Evolutionary conservation across 2,113 vertebrate species (phyloP), one percentile per base, ranked within the genome.

Genomic region (Pleuronectes platessa): DNA sequence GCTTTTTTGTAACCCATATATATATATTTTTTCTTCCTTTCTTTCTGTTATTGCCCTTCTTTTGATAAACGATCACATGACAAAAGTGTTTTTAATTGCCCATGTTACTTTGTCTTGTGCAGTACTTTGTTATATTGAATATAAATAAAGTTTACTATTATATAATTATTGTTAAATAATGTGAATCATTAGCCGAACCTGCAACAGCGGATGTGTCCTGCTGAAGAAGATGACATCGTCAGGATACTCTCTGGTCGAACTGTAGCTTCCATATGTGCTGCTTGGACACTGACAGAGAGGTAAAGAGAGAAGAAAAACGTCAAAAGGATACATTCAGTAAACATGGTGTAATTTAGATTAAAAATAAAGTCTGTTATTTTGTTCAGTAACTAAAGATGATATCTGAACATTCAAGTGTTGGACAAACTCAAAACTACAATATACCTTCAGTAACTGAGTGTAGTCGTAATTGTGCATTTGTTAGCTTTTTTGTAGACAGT

Each of bases 201-300:
- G 90, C 76, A 95, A 86, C 70, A 95, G 92, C 0, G 94, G 94
- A 82, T 95, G 95, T 68, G 94, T 95, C 55, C 95, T 90, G 86
- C 94, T 95, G 77, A 95, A 95, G 92, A 95, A 95, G 88, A 95
- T 95, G 79, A 95, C 95, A 4, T 95, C 94, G 13, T 95, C 94
- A 0, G 95, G 95, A 85, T 95, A 95, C 69, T 95, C 93, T 74
- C 95, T 91, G 42, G 95, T 95, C 0, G 94, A 95, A 66, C 90
- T 90, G 86, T 94, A 94, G 83, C 91, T 94, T 76, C 94, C 95
- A 35, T 95, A 95, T 2, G 94, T 95, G 66, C 87, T 94, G 91
- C 95, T 95, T 18, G 95, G 95, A 92, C 95, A 95, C 95, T 95
- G 68, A 31, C 14, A n/a, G 15, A 23, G 53, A 13, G 23, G 17